phyloP scores from a whole-genome alignment of 2,113 vertebrate species.

The Passer montanus region DNA sequence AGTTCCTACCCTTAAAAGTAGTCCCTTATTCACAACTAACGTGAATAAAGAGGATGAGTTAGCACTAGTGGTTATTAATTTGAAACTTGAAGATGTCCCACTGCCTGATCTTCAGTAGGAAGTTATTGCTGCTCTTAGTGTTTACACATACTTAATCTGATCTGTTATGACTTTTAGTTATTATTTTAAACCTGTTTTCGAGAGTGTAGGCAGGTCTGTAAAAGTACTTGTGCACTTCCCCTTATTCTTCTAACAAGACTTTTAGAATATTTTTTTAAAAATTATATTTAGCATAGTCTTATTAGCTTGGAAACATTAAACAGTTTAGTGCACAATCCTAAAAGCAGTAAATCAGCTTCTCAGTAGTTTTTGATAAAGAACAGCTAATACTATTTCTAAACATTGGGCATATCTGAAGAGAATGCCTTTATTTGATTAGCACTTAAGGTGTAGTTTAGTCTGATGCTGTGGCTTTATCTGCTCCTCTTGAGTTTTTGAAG shows the following conservation, averaged over 20 bases:
- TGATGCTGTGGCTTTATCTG: conserved; percentile 26
- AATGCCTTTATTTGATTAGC: background rate
- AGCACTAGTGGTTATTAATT: conserved; percentile 20
- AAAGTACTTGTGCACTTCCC: background rate
- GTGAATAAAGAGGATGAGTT: background rate
- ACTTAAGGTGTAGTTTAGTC: background rate
- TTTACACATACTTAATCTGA: conserved; percentile 34
- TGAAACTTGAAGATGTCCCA: conserved; percentile 34
- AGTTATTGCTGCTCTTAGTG: conserved; percentile 49
- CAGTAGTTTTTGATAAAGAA: conserved; percentile 13
- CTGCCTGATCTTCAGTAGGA: conserved; percentile 42
- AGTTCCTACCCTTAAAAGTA: background rate
- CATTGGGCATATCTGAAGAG: background rate
- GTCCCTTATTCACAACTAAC: background rate
- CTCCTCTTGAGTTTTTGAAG: background rate
- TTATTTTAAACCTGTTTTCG: background rate
- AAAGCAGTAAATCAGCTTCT: background rate
- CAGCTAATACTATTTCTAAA: conserved; percentile 8
- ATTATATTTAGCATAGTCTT: background rate
- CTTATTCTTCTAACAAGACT: background rate
- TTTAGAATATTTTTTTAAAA: background rate
- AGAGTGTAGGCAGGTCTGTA: background rate
- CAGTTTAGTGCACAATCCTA: background rate
- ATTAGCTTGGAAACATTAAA: background rate
- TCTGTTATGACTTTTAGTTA: background rate